These are phyloP conservation scores for Hycleus cichorii DNA, from an alignment of 1,140 invertebrate genomes.

Conservation along the genomic window DNA sequence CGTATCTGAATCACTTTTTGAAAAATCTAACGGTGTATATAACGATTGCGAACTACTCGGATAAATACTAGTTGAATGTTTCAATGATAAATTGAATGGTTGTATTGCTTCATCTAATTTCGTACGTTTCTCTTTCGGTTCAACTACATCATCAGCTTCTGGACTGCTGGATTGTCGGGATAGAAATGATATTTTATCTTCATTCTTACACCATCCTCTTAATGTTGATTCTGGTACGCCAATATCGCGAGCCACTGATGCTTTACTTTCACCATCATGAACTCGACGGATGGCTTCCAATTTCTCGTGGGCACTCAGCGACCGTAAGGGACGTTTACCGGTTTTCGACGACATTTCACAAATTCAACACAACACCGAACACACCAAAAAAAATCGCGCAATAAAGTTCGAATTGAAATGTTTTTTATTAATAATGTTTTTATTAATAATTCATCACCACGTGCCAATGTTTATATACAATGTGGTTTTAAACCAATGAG, in stretches of 20 bases:
- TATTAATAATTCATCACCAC: constrained; percentile 14
- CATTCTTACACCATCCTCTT: constrained; percentile 78
- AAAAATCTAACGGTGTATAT: constrained; percentile 10
- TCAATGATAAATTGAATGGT: constrained; percentile 39
- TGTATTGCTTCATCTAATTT: constrained; percentile 41
- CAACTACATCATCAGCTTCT: constrained; percentile 44
- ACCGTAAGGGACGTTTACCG: constrained; percentile 62
- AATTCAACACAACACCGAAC: no score
- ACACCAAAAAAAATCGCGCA: no score
- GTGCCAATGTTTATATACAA: constrained; percentile 22
- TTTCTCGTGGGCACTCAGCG: constrained; percentile 66
- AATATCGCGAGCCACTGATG: constrained; percentile 71
- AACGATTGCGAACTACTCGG: constrained; percentile 1
- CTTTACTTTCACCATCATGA: constrained; percentile 73
- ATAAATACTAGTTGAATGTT: constrained; percentile 13
- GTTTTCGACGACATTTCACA: constrained; percentile 30
- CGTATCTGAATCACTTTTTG: constrained; percentile 28
- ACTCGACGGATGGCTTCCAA: constrained; percentile 70
- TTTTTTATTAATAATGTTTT: not conserved
- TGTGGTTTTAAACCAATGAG: constrained; percentile 22
- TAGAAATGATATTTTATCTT: constrained; percentile 66
- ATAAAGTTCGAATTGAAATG: not conserved
- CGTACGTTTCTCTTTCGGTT: constrained; percentile 44
- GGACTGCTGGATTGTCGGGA: constrained; percentile 56
- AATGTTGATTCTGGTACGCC: constrained; percentile 76